A percentile compares a stretch with the other conserved stretches of the same genome.
Conservation (phyloP, 2,888 invertebrate species). For the Drosophila incognita region DNA sequence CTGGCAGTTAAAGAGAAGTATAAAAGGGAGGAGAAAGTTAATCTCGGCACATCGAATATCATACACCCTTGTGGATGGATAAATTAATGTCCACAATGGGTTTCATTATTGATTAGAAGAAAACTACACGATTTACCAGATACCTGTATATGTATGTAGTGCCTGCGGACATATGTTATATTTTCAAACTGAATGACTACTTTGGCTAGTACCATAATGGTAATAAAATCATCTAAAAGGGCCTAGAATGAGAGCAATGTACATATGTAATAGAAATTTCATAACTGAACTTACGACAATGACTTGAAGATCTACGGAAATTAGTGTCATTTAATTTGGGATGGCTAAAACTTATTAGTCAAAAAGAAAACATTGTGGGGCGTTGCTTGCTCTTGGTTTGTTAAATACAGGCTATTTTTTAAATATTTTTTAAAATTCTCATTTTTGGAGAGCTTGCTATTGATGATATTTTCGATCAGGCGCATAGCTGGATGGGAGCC, state of each 20-base stretch:
- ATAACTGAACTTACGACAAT: conserved; percentile 55
- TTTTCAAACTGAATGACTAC: not conserved
- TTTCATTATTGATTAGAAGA: not conserved
- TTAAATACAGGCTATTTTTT: not conserved
- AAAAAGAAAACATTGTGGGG: not conserved
- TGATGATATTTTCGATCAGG: conserved; percentile 71
- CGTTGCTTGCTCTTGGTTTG: not conserved
- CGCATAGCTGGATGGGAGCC: conserved; percentile 34
- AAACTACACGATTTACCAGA: not conserved
- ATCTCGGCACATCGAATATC: not conserved
- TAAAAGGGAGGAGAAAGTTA: not conserved
- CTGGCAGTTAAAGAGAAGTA: not conserved
- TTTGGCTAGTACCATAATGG: not conserved
- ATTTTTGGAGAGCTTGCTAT: conserved; percentile 66
- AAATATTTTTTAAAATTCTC: not conserved
- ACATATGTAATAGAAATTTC: conserved; percentile 67
- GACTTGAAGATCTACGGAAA: conserved; percentile 19
- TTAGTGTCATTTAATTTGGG: conserved; percentile 11
- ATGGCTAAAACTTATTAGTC: conserved; percentile 1
- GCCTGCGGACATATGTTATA: not conserved
- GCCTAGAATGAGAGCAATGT: conserved; percentile 1
- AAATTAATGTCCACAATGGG: not conserved
- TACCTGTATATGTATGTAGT: not conserved
- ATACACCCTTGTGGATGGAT: not conserved
- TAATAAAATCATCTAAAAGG: not conserved